phyloP scores from a whole-genome alignment of 2,888 invertebrate genomes.

The Caenorhabditis macrosperma region DNA sequence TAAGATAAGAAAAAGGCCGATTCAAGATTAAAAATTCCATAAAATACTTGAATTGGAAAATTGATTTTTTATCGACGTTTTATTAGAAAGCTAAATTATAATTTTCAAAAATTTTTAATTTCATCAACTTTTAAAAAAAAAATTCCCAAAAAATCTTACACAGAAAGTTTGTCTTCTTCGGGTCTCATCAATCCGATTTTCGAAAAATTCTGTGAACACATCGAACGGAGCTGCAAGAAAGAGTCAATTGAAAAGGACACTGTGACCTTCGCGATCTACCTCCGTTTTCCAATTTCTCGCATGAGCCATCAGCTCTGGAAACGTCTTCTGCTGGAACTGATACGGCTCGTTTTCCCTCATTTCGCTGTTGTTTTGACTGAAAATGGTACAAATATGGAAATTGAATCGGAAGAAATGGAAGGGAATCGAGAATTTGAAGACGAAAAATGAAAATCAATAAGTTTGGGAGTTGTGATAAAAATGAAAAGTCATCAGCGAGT shows the following conservation, averaged over 20 bases:
- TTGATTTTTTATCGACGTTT: too few relatives aligned
- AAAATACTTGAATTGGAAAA: too few relatives aligned
- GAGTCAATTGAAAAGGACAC: not conserved
- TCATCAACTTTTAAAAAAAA: too few relatives aligned
- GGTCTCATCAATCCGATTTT: slow-evolving; percentile 21
- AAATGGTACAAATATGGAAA: not conserved
- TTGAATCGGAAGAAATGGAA: not conserved
- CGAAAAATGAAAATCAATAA: slow-evolving; percentile 13
- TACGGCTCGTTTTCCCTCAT: slow-evolving; percentile 23
- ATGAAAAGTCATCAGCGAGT: not conserved
- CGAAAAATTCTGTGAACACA: slow-evolving; percentile 2
- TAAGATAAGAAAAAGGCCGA: too few relatives aligned
- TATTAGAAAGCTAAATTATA: too few relatives aligned
- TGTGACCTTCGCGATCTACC: slow-evolving; percentile 5
- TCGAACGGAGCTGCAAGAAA: slow-evolving; percentile 3
- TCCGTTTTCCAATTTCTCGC: slow-evolving; percentile 33
- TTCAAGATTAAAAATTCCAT: too few relatives aligned
- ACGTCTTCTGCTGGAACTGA: not conserved
- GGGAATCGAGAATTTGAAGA: slow-evolving; percentile 11
- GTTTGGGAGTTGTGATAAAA: slow-evolving; percentile 2
- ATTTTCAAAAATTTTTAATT: too few relatives aligned
- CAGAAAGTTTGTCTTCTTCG: not conserved
- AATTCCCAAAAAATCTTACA: too few relatives aligned
- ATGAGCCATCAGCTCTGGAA: not conserved
- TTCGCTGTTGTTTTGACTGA: not conserved